Base-by-base conservation (phyloP, 1,140 invertebrate genomes). In the Meteorus sp. region DNA sequence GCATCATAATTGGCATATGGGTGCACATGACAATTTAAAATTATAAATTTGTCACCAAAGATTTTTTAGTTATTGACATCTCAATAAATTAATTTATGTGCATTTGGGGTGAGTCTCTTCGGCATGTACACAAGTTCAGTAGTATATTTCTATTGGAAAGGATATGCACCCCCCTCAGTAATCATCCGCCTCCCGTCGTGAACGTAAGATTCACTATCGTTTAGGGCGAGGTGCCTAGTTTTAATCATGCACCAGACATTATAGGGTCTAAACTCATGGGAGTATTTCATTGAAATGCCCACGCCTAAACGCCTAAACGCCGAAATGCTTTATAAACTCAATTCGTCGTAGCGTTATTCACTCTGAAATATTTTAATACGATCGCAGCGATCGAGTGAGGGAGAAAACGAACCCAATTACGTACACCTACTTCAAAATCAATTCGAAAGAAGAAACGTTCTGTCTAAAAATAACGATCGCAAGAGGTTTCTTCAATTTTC, bases 161-260 rank as follows among this genome's bases (percentile, higher is more conserved):
- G 48, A 45, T 59, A 60, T 55, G 59, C 61, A 62, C 57, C 56
- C 64, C 65, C 66, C 63, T 64, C 66, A 65, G 72, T n/a, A n/a
- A 70, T 73, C 78, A 79, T 79, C 75, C 74, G 70, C 72, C 77
- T 74, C 77, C 77, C 70, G 70, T 63, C 44, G 77, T 64, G 74
- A 56, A 31, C 66, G 68, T 67, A 66, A 64, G 60, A 67, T 61
- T 59, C 44, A 51, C 55, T 39, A 29, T n/a, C n/a, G n/a, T n/a
- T n/a, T 20, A 56, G 61, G 66, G 65, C 52, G 63, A 67, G 3
- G 67, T 56, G n/a, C n/a, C n/a, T 64, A 69, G 70, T 74, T 79
- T 79, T 78, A 79, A 79, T 79, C 76, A 78, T 73, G 64, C 57
- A 66, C 63, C 67, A 63, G 66, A 56, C 56, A 59, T 35, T 64